Base-by-base conservation (phyloP, 2,113 vertebrate species). In the Pitta sordida region DNA sequence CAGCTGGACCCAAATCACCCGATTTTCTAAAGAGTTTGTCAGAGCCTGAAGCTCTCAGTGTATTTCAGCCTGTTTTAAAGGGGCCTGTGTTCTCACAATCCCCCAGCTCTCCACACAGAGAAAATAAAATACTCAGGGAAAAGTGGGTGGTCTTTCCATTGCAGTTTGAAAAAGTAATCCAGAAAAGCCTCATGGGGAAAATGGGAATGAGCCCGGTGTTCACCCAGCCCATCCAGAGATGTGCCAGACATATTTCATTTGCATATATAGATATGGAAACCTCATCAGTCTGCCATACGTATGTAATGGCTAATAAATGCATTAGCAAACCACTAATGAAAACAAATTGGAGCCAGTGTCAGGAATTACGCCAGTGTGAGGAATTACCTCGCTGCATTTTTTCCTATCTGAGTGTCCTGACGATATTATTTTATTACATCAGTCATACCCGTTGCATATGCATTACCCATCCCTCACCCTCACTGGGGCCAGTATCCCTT, bases 1-100 rank as follows among this genome's bases (percentile, higher is more conserved):
- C 99, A 99, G 99, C 99, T 99, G 99, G 98, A 98, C 97, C 98
- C 97, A 98, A 97, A 98, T 97, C 98, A 97, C 98, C 98, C 95
- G 95, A 88, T 96, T 97, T 97, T 97, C 97, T 97, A 96, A 97
- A 97, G 98, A 97, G 95, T 94, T 95, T 96, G 97, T 97, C 97
- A 96, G 97, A 95, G 87, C 93, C 94, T 63, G 94, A 89, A 94
- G 95, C 93, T 91, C 96, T 91, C 3, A 13, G 96, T 86, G 29
- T 94, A 83, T 94, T 96, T 77, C 83, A 94, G 96, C 95, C 90
- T 63, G 69, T 91, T 96, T 96, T 98, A 97, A 97, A 97, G 96
- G 97, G 93, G 96, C 91, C 97, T 97, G 96, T 97, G 97, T 98
- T 97, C 97, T 95, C 67, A 32, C 90, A 94, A 63, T 70, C 79